Base-by-base conservation (phyloP, 1,140 invertebrate species). In the Eumeta japonica region DNA sequence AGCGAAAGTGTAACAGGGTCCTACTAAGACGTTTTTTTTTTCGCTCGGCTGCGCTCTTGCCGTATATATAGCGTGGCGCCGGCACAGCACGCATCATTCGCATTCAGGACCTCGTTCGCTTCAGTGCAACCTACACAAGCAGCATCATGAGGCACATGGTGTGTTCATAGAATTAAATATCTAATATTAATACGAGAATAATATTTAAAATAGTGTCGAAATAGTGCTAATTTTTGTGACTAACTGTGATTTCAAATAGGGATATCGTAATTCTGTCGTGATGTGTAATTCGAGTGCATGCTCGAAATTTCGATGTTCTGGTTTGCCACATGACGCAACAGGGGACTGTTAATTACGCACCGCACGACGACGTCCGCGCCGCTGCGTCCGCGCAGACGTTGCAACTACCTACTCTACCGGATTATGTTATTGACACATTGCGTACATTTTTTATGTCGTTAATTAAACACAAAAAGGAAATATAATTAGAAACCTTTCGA, bases 91-190 rank as follows among this genome's bases (percentile, higher is more conserved):
- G 62, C 71, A 76, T 74, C 71, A 77, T 73, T 76, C 73, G 62
- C 71, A 71, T 72, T 75, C 71, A 71, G 67, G 64, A 75, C 62
- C 52, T 64, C 68, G 55, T 58, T 67, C 68, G 36, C 73, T 76
- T 75, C 75, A 77, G 75, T 77, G 73, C 73, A 75, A 65, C 63
- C 66, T 57, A 60, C 55, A 59, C 59, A 60, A 48, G 50, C 55
- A 70, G 70, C 73, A 76, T 75, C 73, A 77, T 77, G 75, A 77
- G 64, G 62, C 53, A 62, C 61, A 71, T 71, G 75, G 75, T 77
- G 67, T 60, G 75, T 74, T 66, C 19, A n/a, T 39, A 30, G 17
- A n/a, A n/a, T n/a, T 24, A 24, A 7, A 7, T n/a, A 24, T n/a
- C 7, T 24, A 24, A 7, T n/a, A 34, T 41, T 29, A 42, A 46